Base-by-base conservation (phyloP, 2,888 invertebrate species). In the Ophion ventricosus region DNA sequence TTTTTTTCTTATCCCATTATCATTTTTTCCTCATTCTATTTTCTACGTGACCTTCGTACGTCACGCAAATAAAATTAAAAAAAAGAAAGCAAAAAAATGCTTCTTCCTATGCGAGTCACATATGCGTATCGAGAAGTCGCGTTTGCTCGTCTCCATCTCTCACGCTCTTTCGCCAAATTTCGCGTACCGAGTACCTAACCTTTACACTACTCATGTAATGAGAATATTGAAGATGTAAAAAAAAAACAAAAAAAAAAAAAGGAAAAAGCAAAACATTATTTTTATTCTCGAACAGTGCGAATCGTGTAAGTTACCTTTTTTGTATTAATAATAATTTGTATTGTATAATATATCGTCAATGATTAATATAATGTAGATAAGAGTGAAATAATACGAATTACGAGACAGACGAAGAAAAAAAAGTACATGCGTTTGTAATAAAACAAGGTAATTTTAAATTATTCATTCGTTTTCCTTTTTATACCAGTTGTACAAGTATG, bases 391-490 rank as follows among this genome's bases (percentile, higher is more conserved):
- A 70, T 76, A 67, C 63, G 72, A 77, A 56, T 75, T 73, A 69
- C 43, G 80, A 40, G 26, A 74, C n/a, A 78, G 49, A 8, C 23
- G 43, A 75, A 54, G 25, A 59, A 11, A 72, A 20, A 49, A 40
- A 73, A 77, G 25, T 35, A 26, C 57, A 49, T 54, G 26, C 63
- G 40, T 59, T 57, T 82, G 77, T 66, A 82, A 86, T 84, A 82
- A 80, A 85, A 74, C 29, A 74, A 90, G 89, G 89, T 84, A 85
- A 91, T 92, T 91, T 90, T 90, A 91, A 87, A 89, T 89, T 64
- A 25, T 69, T 70, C 88, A 88, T 87, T 87, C 90, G 76, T 67
- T 75, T 78, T 25, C 20, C 23, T 89, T 89, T 25, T 11, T 3
- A 23, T n/a, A n/a, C n/a, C n/a, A n/a, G n/a, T n/a, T n/a, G n/a